Conservation (phyloP, 2,113 vertebrate species). For the Cyphomyrus discorhynchus region DNA sequence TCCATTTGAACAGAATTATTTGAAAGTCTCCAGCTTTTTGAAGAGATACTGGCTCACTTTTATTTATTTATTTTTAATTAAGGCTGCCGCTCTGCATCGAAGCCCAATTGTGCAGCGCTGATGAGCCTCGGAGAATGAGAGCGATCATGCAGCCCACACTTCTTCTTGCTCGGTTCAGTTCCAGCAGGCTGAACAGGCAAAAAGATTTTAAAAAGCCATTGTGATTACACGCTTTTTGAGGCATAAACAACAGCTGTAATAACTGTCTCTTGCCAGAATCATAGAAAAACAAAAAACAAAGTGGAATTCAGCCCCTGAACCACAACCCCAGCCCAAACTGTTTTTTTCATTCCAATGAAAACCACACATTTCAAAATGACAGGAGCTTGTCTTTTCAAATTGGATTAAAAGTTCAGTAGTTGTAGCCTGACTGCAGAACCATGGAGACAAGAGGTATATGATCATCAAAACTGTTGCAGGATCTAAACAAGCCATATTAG, state of each 20-base stretch:
- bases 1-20: background rate
- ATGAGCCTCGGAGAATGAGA: background rate
- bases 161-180: background rate
- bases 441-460: background rate
- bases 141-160: background rate
- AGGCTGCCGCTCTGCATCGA: background rate
- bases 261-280: background rate
- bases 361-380: background rate
- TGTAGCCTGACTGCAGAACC: background rate
- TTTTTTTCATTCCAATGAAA: background rate
- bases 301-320: background rate
- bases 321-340: background rate
- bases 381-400: background rate
- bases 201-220: background rate
- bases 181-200: background rate
- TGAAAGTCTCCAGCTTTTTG: background rate
- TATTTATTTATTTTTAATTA: background rate
- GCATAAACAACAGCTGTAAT: conserved; percentile 11
- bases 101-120: background rate
- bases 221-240: background rate
- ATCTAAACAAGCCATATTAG: background rate
- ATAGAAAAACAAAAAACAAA: background rate
- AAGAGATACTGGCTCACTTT: background rate
- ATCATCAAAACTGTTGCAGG: background rate
- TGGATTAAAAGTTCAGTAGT: background rate